phyloP scores from a whole-genome alignment of 2,888 invertebrate species.

The Frankliniella intonsa region DNA sequence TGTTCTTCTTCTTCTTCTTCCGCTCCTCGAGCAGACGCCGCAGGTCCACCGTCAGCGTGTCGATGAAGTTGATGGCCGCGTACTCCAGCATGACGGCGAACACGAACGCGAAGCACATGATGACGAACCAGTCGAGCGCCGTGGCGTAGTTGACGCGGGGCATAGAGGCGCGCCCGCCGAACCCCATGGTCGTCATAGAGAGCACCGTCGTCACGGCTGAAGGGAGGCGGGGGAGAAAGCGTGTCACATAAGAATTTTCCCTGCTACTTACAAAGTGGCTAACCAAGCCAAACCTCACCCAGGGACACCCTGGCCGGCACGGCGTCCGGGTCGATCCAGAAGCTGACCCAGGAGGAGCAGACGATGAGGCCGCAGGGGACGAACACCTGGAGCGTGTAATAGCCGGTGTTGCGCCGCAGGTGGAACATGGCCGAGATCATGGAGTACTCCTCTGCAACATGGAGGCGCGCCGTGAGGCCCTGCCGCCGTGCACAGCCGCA shows the following conservation, averaged over 20 bases:
- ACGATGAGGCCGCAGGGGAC: slow-evolving; percentile 59
- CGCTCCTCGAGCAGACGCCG: slow-evolving; percentile 41
- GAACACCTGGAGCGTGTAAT: slow-evolving; percentile 61
- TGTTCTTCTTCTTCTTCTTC: slow-evolving; percentile 35
- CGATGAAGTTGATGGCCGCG: slow-evolving; percentile 56
- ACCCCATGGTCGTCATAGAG: slow-evolving; percentile 60
- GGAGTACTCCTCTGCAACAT: slow-evolving; percentile 42
- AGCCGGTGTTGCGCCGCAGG: slow-evolving; percentile 46
- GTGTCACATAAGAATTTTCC: too few species aligned
- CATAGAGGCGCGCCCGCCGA: slow-evolving; percentile 56
- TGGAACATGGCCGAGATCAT: slow-evolving; percentile 44
- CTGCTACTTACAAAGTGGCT: too few species aligned
- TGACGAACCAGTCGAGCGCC: slow-evolving; percentile 59
- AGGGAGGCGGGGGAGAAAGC: too few species aligned
- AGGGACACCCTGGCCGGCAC: slow-evolving; percentile 59
- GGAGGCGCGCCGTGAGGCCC: slow-evolving; percentile 25
- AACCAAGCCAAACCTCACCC: slow-evolving; percentile 45
- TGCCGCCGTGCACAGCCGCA: too few species aligned
- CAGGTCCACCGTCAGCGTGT: slow-evolving; percentile 49
- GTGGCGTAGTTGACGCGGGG: slow-evolving; percentile 59
- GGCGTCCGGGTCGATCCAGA: slow-evolving; percentile 64
- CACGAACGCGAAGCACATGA: slow-evolving; percentile 58
- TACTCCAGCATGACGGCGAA: slow-evolving; percentile 60
- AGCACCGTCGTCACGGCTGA: slow-evolving; percentile 59
- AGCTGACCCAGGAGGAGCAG: slow-evolving; percentile 60